A percentile compares a stretch with the other conserved stretches of the same genome.
These are phyloP conservation scores for Ectemnius cavifrons DNA, from an alignment of 2,888 invertebrate species.

Conservation along the genomic window DNA sequence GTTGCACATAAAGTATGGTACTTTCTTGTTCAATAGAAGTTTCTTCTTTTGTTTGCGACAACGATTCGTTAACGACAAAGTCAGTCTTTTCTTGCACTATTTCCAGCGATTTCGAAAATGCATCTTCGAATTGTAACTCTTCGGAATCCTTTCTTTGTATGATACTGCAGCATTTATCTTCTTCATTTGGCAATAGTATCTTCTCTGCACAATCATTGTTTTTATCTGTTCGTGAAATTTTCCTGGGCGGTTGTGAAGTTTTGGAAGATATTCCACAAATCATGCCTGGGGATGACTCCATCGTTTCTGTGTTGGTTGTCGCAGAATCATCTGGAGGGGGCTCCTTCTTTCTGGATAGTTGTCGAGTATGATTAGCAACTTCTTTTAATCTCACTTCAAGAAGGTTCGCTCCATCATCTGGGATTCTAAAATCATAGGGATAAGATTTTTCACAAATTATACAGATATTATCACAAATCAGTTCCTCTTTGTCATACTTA, in stretches of 20 bases:
- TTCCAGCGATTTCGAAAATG: no score
- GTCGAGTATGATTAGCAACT: constrained; percentile 70
- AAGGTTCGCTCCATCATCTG: constrained; percentile 69
- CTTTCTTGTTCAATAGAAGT: constrained; percentile 2
- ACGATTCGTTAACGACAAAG: background rate
- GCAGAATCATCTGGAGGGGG: constrained; percentile 37
- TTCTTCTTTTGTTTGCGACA: background rate
- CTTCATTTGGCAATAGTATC: no score
- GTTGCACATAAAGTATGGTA: background rate
- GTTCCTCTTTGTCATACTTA: constrained; percentile 65
- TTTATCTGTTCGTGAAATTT: no score
- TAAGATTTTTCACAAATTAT: background rate
- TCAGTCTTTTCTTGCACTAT: background rate
- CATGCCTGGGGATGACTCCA: no score
- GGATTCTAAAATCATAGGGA: constrained; percentile 63
- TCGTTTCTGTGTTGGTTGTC: background rate
- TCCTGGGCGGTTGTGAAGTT: no score
- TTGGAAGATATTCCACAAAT: no score
- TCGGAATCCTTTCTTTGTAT: no score
- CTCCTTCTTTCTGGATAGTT: constrained; percentile 66
- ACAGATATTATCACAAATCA: background rate
- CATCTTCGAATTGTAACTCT: no score
- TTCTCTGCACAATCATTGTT: no score
- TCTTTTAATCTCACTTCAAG: constrained; percentile 71
- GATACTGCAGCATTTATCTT: no score